Conservation (phyloP, 1,140 invertebrate species). For the Forficula auricularia region DNA sequence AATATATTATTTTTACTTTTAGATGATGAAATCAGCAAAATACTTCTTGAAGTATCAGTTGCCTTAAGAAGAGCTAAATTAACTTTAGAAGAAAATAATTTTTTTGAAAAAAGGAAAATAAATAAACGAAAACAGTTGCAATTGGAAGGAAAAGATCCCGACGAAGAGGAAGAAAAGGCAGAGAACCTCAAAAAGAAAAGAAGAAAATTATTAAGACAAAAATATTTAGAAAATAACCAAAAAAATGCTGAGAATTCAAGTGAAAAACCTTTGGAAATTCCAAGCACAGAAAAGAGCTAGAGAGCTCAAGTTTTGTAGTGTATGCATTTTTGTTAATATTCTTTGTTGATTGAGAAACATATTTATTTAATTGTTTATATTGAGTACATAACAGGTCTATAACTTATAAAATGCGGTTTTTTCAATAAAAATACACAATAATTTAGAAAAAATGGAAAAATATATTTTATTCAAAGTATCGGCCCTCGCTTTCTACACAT, state of each 20-base stretch:
- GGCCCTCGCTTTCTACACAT: too few relatives aligned
- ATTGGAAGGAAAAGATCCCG: constrained; percentile 63
- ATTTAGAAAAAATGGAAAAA: too few relatives aligned
- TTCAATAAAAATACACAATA: too few relatives aligned
- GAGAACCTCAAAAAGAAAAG: constrained; percentile 29
- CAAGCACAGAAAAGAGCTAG: background rate
- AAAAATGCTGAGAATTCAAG: background rate
- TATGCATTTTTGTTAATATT: too few relatives aligned
- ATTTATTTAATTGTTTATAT: too few relatives aligned
- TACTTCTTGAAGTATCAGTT: constrained; percentile 80
- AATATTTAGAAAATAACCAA: constrained; percentile 19
- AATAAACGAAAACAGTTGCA: constrained; percentile 79
- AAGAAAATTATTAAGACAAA: constrained; percentile 31
- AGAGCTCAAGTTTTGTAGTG: too few relatives aligned
- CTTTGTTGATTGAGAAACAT: too few relatives aligned
- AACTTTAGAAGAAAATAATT: constrained; percentile 75
- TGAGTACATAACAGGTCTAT: too few relatives aligned
- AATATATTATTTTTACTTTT: constrained; percentile 13
- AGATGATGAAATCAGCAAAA: constrained; percentile 69
- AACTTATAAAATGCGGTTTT: too few relatives aligned
- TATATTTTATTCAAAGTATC: too few relatives aligned
- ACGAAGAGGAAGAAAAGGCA: constrained; percentile 41
- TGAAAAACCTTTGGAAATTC: background rate
- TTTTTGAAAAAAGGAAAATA: constrained; percentile 71
- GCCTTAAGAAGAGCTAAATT: constrained; percentile 82